These are phyloP conservation scores for Pachydiplax longipennis DNA, from an alignment of 2,888 invertebrate genomes.

Conservation along the genomic window DNA sequence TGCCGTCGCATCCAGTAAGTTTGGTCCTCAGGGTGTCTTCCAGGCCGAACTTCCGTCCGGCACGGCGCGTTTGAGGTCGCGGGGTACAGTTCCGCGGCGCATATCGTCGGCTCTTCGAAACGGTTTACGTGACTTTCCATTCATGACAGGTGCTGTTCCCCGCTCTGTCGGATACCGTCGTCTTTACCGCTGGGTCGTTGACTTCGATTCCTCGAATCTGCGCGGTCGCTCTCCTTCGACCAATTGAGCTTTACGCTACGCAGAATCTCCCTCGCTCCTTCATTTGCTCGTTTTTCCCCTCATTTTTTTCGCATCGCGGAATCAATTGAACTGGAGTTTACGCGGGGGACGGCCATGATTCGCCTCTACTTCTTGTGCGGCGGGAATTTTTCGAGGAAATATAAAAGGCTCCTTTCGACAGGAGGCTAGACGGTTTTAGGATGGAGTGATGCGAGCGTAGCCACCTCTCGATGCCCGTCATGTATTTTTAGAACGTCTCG, in stretches of 20 bases:
- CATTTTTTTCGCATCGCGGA: neutral
- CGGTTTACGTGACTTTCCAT: slow-evolving; percentile 15
- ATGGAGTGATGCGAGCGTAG: slow-evolving; percentile 17
- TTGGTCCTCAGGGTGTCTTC: neutral
- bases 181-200: slow-evolving; percentile 32
- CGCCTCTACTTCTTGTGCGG: neutral
- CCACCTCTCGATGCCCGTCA: slow-evolving; percentile 29
- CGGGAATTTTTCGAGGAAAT: neutral
- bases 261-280: neutral
- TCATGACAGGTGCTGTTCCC: slow-evolving; percentile 26
- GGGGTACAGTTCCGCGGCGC: neutral
- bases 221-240: slow-evolving; percentile 17
- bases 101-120: neutral
- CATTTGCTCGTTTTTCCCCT: neutral
- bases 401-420: neutral
- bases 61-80: neutral
- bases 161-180: slow-evolving; percentile 11
- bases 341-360: neutral
- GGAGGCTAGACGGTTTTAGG: neutral
- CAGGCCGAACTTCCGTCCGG: neutral
- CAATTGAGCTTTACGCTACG: slow-evolving; percentile 8
- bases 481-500: slow-evolving; percentile 42
- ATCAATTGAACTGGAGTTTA: neutral
- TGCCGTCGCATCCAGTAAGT: too few relatives aligned
- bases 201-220: slow-evolving; percentile 38